Base-by-base conservation (phyloP, 2,888 invertebrate genomes). In the Ferdinandea cuprea region DNA sequence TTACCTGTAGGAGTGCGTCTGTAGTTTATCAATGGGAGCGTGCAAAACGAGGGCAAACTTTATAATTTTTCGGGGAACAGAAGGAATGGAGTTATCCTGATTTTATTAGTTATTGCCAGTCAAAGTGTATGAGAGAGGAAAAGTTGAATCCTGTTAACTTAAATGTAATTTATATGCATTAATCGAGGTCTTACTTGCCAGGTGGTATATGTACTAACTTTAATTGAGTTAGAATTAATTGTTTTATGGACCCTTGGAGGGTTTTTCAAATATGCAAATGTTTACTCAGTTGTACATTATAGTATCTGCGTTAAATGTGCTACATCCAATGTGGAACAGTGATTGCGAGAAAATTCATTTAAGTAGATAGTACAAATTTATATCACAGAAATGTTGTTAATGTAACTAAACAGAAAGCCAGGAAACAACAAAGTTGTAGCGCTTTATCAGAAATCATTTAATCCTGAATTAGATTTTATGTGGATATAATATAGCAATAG, bases 1-100 rank as follows among this genome's bases (percentile, higher is more conserved):
- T 83, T 81, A 81, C 80, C 80, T 81, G 80, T 76, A 66, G 66
- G 66, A 74, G 69, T 74, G 80, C 48, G 74, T 74, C 61, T 68
- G 37, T 56, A 44, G 37, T 42, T 73, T n/a, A n/a, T 56, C 52
- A 73, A 19, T 11, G 61, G 68, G 19, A 61, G 37, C 59, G 35
- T 35, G 68, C 61, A 8, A 65, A 80, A 65, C 74, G 58, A 65
- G 80, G 74, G 48, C 80, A 65, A 74, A 74, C 56, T 54, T 35
- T 76, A 71, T 35, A 71, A 65, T 59, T 59, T 72, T 76, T 74
- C 30, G 40, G 52, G 17, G 40, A 81, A 71, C 76, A 66, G 52
- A 81, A 69, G 80, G 44, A 76, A 50, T 17, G 25, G 25, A 76
- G 65, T 71, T 76, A 71, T 76, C 52, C 80, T 76, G 58, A 76